Base-by-base conservation (phyloP, 2,797 vertebrate species). In the Smutsia temminckii region DNA sequence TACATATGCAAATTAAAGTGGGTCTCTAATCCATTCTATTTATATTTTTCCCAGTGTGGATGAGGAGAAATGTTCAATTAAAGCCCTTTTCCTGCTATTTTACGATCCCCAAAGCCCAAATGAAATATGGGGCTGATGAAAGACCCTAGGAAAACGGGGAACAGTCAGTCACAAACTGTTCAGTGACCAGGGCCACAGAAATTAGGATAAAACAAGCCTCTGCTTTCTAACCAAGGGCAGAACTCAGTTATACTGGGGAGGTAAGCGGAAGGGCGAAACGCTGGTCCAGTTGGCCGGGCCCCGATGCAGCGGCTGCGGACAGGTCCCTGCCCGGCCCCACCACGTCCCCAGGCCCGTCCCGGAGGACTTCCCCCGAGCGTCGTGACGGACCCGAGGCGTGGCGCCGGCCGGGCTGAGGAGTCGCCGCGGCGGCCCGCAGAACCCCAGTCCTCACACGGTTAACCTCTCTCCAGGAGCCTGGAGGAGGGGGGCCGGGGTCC, bases 51-150 rank as follows among this genome's bases (percentile, higher is more conserved):
- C 90, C 72, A 83, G 59, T 18, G 77, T 74, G 95, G 71, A 71
- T 71, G 94, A 51, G 69, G 78, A 83, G 42, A 80, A 89, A 97
- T 96, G 92, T 93, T 93, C 95, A 93, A 79, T 57, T 83, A 94
- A 81, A 92, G n/a, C 59, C 77, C 9, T 40, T 59, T 61, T 64
- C 64, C 92, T 64, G 87, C 23, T 85, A 25, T 94, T 90, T 95
- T 63, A 96, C 90, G 53, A 61, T 94, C 85, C 91, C 93, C 92
- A 80, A 75, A 79, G 87, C 84, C 63, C 66, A 59, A 49, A 17
- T 53, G 51, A 95, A 86, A 92, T 63, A 89, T 21, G 77, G 40
- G 72, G 40, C 49, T 91, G 37, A 81, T 71, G 57, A 79, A 91
- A 83, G 78, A 85, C 53, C 61, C 37, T 40, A 7, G 61, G 78